Percentiles rank a stretch among this genome's conserved stretches.
These are phyloP conservation scores for Gibbula magus DNA, from an alignment of 2,888 invertebrate genomes.

Conservation along the genomic window DNA sequence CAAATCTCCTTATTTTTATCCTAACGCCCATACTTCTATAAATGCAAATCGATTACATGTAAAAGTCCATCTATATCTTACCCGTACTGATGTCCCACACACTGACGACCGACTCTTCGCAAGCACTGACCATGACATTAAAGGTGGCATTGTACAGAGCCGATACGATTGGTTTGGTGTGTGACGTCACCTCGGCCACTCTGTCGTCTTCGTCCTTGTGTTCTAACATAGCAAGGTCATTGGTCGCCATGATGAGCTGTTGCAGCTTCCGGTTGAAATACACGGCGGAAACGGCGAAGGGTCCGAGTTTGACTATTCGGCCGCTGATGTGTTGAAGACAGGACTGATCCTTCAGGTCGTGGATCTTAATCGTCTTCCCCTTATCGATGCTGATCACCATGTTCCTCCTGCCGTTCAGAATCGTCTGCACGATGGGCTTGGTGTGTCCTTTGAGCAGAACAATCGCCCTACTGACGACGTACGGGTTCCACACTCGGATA, in stretches of 20 bases:
- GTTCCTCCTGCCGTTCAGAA: conserved; percentile 82
- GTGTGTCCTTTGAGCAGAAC: conserved; percentile 78
- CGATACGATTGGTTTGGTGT: conserved; percentile 82
- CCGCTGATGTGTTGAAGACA: conserved; percentile 81
- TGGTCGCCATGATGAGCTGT: conserved; percentile 56
- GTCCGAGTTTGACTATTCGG: conserved; percentile 53
- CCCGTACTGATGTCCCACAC: conserved; percentile 88
- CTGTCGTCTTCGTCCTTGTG: conserved; percentile 55
- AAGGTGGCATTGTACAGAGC: conserved; percentile 85
- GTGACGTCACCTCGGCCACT: conserved; percentile 77
- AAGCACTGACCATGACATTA: conserved; percentile 82
- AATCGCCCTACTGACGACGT: conserved; percentile 82
- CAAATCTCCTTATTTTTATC: too few relatives aligned
- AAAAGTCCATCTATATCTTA: too few relatives aligned
- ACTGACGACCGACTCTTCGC: conserved; percentile 87
- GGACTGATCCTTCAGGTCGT: conserved; percentile 82
- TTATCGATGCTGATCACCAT: conserved; percentile 84
- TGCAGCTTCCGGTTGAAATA: conserved; percentile 53
- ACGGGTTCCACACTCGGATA: conserved; percentile 87
- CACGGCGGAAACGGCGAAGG: conserved; percentile 48
- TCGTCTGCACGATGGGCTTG: conserved; percentile 80
- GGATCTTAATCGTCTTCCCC: conserved; percentile 85
- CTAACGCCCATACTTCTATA: too few relatives aligned
- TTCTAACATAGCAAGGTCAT: conserved; percentile 55
- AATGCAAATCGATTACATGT: too few relatives aligned